Conservation (phyloP, 2,888 invertebrate genomes). For the Thelaira solivaga region DNA sequence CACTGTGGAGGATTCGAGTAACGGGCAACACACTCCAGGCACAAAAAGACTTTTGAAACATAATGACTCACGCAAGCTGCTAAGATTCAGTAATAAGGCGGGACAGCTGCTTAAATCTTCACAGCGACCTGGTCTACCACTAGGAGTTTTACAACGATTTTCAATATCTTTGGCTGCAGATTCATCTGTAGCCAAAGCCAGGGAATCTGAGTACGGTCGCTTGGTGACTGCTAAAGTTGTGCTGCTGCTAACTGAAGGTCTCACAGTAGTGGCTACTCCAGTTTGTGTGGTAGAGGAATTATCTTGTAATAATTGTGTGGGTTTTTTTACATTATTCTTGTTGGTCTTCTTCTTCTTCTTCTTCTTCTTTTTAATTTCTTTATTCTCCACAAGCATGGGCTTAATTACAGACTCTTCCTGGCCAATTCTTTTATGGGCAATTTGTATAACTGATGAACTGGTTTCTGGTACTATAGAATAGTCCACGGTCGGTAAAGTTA, state of each 20-base stretch:
- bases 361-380: constrained; percentile 73
- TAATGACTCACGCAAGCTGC: constrained; percentile 88
- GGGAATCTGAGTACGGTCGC: constrained; percentile 63
- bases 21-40: constrained; percentile 94
- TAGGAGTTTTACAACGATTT: constrained; percentile 87
- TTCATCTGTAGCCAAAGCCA: constrained; percentile 77
- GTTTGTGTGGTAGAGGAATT: constrained; percentile 57
- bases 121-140: constrained; percentile 87
- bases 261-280: constrained; percentile 68
- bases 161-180: constrained; percentile 79
- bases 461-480: constrained; percentile 66
- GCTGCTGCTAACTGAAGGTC: constrained; percentile 68
- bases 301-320: constrained; percentile 66
- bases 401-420: constrained; percentile 62
- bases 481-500: constrained; percentile 52
- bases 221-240: constrained; percentile 22
- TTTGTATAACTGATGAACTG: constrained; percentile 58
- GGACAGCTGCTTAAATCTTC: constrained; percentile 94
- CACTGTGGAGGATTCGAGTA: constrained; percentile 74
- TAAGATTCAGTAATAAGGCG: constrained; percentile 87
- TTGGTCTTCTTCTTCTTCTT: constrained; percentile 73
- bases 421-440: constrained; percentile 69
- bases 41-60: constrained; percentile 94
- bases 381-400: constrained; percentile 73
- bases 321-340: constrained; percentile 74